phyloP scores from a whole-genome alignment of 1,140 invertebrate species.

The Neodiprion fabricii region DNA sequence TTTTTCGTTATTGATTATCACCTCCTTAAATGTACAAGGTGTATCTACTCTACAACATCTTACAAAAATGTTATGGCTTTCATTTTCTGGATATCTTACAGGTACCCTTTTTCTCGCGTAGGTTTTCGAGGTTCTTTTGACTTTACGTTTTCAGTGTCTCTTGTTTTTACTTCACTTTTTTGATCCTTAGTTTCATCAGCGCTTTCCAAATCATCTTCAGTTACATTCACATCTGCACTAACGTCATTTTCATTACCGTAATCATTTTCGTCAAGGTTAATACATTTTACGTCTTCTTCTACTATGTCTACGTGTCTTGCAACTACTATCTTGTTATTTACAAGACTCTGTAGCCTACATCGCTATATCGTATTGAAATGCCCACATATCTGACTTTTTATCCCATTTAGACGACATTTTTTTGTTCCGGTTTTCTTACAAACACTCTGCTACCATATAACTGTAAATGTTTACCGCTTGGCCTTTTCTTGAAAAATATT shows the following conservation, averaged over 20 bases:
- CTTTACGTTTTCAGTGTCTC: background rate
- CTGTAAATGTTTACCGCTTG: conserved; percentile 34
- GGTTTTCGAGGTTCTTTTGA: background rate
- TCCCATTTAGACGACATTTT: conserved; percentile 29
- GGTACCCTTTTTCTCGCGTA: background rate
- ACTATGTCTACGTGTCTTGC: conserved; percentile 32
- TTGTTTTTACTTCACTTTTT: background rate
- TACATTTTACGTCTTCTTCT: conserved; percentile 28
- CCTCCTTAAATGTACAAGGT: background rate
- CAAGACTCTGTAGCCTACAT: conserved; percentile 28
- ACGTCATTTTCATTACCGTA: background rate
- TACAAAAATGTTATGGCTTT: background rate
- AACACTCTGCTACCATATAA: conserved; percentile 35
- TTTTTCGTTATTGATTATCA: background rate
- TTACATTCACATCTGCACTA: background rate
- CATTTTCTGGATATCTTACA: background rate
- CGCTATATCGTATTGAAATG: conserved; percentile 20
- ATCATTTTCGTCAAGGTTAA: conserved; percentile 14
- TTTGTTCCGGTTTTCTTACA: conserved; percentile 27
- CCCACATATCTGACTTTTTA: conserved; percentile 29
- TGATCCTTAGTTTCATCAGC: background rate
- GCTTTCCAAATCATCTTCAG: background rate
- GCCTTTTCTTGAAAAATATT: conserved; percentile 35
- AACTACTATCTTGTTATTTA: conserved; percentile 26
- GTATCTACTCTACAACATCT: background rate